Conservation (phyloP, 2,888 invertebrate genomes). For the Spialia ferax region DNA sequence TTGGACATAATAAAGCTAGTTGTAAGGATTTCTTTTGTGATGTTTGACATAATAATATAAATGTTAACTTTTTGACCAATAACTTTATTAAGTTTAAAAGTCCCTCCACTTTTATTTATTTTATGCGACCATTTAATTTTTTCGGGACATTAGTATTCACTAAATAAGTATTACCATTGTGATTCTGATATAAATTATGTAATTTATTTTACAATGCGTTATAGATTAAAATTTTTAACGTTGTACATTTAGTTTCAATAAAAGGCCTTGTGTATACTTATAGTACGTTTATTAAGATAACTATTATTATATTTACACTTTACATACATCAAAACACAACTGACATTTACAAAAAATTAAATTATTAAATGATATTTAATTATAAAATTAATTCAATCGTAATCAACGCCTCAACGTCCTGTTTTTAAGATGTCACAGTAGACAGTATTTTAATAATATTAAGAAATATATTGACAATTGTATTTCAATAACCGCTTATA, state of each 20-base stretch:
- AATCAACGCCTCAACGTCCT: too few species aligned
- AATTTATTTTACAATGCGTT: slow-evolving; percentile 46
- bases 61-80: slow-evolving; percentile 32
- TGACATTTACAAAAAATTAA: background rate
- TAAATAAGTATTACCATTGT: slow-evolving; percentile 63
- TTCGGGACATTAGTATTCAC: slow-evolving; percentile 50
- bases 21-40: slow-evolving; percentile 30
- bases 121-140: background rate
- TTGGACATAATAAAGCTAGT: slow-evolving; percentile 42
- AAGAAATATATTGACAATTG: background rate
- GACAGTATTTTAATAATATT: background rate
- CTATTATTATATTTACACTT: slow-evolving; percentile 26
- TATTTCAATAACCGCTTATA: background rate
- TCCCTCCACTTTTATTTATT: slow-evolving; percentile 1
- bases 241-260: slow-evolving; percentile 25
- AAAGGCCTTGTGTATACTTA: background rate
- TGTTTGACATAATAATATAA: slow-evolving; percentile 24
- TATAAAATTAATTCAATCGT: background rate
- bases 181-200: slow-evolving; percentile 51
- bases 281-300: slow-evolving; percentile 10
- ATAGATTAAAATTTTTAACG: slow-evolving; percentile 43
- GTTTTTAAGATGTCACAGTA: background rate
- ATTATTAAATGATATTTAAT: background rate
- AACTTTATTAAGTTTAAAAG: slow-evolving; percentile 20
- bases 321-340: background rate